These are phyloP conservation scores for Epicauta chinensis DNA, from an alignment of 1,140 invertebrate genomes.

Conservation along the genomic window DNA sequence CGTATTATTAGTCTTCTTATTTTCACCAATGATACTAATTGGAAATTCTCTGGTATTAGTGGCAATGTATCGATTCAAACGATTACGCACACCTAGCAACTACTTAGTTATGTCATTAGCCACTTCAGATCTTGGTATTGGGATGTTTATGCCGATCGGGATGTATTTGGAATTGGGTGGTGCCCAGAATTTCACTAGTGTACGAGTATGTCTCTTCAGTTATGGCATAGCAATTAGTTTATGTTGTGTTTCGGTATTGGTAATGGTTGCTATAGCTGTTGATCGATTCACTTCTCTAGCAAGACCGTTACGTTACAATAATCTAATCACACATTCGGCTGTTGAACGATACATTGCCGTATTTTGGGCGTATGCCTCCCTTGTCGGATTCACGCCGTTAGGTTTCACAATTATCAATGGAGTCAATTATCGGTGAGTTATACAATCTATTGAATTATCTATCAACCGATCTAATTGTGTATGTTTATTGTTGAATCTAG, in stretches of 20 bases:
- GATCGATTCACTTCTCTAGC: constrained; percentile 59
- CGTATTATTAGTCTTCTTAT: constrained; percentile 49
- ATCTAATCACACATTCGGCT: constrained; percentile 56
- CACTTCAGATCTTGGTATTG: constrained; percentile 66
- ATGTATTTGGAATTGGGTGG: constrained; percentile 53
- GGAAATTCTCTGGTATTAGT: constrained; percentile 53
- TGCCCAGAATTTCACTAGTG: constrained; percentile 39
- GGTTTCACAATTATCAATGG: constrained; percentile 43
- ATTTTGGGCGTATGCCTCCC: constrained; percentile 56
- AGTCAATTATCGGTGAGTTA: constrained; percentile 24
- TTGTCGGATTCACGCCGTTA: constrained; percentile 51
- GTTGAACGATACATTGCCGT: constrained; percentile 52
- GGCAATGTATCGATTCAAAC: constrained; percentile 54
- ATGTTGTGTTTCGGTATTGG: constrained; percentile 56
- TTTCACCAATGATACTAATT: constrained; percentile 52
- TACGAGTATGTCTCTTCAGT: constrained; percentile 52
- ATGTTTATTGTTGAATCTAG: not conserved
- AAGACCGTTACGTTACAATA: constrained; percentile 55
- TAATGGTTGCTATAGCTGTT: constrained; percentile 58
- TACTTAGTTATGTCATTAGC: constrained; percentile 67
- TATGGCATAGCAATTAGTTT: constrained; percentile 56
- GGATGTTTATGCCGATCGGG: constrained; percentile 64
- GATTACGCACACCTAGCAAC: constrained; percentile 61
- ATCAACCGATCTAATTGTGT: no score
- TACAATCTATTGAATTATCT: not conserved